Base-by-base conservation (phyloP, 1,140 invertebrate species). In the Propsilocerus akamusi region DNA sequence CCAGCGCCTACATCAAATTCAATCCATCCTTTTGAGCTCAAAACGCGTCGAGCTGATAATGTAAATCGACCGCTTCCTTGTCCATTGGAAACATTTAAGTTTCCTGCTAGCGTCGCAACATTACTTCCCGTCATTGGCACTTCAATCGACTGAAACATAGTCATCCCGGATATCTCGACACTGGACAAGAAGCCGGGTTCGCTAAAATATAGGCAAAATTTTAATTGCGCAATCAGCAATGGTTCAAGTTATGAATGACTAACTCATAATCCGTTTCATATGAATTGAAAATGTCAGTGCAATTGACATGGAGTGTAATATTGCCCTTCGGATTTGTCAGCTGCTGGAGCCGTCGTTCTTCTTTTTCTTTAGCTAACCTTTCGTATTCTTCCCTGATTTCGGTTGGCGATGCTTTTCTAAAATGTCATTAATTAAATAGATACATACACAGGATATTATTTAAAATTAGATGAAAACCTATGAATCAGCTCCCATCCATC, bases 311-410 rank as follows among this genome's bases (percentile, higher is more conserved):
- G 25, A 96, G 76, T 28, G 81, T 86, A 17, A 96, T 76, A 50
- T 77, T 81, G 12, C 90, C 88, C 57, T 81, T 82, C 1, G 93
- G 92, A 71, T 96, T 94, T 1, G 92, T 94, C 51, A 81, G 74
- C 57, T 88, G 83, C 54, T 91, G 80, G 17, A 96, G 68, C 46
- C 78, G 73, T 54, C 85, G 72, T 60, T 96, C 89, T 56, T 93
- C 89, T 5, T 59, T 58, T 12, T 59, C 60, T 54, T 70, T 62
- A 7, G 81, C 78, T 22, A 92, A 68, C 56, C 85, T 74, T 67
- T 96, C 89, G 73, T 91, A 95, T 68, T 96, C 92, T 56, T 94
- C 91, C 52, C 90, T 71, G 47, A 97, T 96, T 72, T 96, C 92
- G 54, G 84, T 77, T 8, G 92, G 88, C 5, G 91, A 93, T 69